Base-by-base conservation (phyloP, 1,140 invertebrate genomes). In the Brachionus calyciflorus region DNA sequence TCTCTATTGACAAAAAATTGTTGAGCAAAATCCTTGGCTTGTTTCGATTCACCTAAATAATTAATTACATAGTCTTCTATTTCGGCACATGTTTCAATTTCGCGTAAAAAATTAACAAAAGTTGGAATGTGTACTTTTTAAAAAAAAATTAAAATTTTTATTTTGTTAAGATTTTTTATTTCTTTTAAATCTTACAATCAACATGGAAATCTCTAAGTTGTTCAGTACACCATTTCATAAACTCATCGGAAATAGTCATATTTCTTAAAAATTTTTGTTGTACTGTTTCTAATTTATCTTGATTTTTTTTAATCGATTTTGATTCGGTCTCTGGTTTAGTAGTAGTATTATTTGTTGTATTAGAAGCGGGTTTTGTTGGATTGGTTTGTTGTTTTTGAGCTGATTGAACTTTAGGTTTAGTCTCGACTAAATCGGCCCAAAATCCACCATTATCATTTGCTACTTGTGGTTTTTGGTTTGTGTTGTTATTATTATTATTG, bases 1-100 rank as follows among this genome's bases (percentile, higher is more conserved):
- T 76, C 49, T 26, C 73, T 30, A 17, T 76, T 76, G 17, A 76
- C 49, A 48, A 76, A 55, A 76, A 76, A 76, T 12, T 76, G 49
- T 17, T 76, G 49, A 19, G 73, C 73, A 76, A 76, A 76, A 21
- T 76, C 73, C 2, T 60, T 55, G 21, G 73, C 73, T 46, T 76
- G 49, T 46, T 55, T 60, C 17, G 49, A 55, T 60, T 55, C 49
- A 26, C 73, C 73, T 19, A 76, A 24, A 76, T 76, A 76, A 46
- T 30, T 55, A n/a, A 37, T 55, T 19, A 76, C 73, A 60, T 76
- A 76, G 7, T 76, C 73, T 41, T 41, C 33, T 28, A 76, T 76
- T 60, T 76, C 73, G 19, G 49, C 51, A 48, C 49, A 41, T 14
- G 37, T 55, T 21, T 76, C 73, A 28, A 76, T 76, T 46, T 76